Evolutionary conservation across 2,113 vertebrate genomes (phyloP).

Genomic region (Charina bottae): DNA sequence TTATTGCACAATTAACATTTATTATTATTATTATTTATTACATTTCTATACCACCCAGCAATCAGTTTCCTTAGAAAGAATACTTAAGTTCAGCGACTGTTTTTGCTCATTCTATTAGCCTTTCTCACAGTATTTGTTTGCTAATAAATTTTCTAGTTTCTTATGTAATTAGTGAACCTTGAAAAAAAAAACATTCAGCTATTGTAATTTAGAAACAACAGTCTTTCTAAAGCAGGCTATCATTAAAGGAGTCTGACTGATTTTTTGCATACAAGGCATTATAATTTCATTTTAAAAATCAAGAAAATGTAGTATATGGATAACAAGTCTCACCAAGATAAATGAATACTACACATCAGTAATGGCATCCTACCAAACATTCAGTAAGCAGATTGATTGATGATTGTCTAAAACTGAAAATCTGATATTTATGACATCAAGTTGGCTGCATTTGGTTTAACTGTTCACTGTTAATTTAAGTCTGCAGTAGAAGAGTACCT

Average conservation of each 20-base stretch:
- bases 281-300: background rate
- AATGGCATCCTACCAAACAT: background rate
- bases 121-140: background rate
- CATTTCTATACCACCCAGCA: background rate
- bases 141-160: background rate
- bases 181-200: background rate
- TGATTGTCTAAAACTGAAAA: background rate
- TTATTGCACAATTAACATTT: background rate
- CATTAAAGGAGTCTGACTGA: background rate
- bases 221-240: background rate
- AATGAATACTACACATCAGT: background rate
- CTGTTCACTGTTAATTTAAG: background rate
- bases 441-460: background rate
- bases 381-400: background rate
- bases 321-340: background rate
- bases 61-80: background rate
- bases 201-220: background rate
- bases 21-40: background rate
- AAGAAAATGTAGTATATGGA: background rate
- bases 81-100: background rate
- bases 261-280: background rate
- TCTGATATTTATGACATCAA: background rate
- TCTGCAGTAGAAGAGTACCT: background rate
- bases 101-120: background rate
- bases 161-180: constrained; percentile 1